A percentile compares a stretch with the other conserved stretches of the same genome.
phyloP scores from a whole-genome alignment of 2,113 vertebrate species.

The Cercocebus atys region DNA sequence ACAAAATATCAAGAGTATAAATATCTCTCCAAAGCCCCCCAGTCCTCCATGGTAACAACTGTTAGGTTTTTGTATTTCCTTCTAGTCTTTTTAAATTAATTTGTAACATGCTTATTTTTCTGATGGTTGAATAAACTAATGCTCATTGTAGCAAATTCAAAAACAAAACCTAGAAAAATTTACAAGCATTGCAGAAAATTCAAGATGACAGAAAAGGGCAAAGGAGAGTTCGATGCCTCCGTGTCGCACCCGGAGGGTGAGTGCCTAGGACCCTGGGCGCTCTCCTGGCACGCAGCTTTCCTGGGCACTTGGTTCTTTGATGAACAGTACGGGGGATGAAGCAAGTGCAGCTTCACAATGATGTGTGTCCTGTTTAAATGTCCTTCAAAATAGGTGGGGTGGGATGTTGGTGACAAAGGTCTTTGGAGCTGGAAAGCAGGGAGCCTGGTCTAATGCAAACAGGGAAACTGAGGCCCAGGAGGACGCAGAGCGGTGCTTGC shows the following conservation, averaged over 20 bases:
- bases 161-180: background rate
- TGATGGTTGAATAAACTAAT: background rate
- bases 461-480: background rate
- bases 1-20: background rate
- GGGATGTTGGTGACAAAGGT: background rate
- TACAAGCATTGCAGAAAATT: too few species aligned
- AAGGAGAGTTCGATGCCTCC: accelerated
- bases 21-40: background rate
- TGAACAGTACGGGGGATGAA: accelerated
- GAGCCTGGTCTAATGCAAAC: background rate
- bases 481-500: accelerated
- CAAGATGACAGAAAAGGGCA: accelerated
- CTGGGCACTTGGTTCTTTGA: accelerated
- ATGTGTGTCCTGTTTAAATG: accelerated
- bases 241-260: accelerated
- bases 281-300: accelerated
- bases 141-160: background rate
- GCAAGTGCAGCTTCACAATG: accelerated
- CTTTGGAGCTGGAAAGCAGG: background rate
- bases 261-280: accelerated
- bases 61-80: background rate
- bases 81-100: background rate
- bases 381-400: background rate
- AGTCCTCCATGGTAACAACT: accelerated
- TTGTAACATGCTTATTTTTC: background rate